These are phyloP conservation scores for Fragum sueziense DNA, from an alignment of 2,888 invertebrate species.

Conservation along the genomic window DNA sequence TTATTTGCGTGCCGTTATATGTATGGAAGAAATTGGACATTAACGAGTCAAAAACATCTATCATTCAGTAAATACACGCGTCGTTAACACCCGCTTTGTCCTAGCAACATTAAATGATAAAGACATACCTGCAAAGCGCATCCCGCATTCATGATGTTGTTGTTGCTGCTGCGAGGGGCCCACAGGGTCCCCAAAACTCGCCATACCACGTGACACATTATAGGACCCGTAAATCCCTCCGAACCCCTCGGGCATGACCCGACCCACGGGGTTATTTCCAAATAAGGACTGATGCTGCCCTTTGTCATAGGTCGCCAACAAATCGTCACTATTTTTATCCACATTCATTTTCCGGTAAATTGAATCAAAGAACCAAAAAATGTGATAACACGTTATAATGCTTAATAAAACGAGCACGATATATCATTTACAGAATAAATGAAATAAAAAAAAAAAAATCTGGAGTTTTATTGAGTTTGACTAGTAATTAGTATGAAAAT, in stretches of 20 bases:
- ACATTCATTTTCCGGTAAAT: slow-evolving; percentile 52
- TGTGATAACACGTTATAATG: no score
- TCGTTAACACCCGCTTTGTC: no score
- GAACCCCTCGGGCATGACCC: slow-evolving; percentile 37
- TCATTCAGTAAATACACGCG: no score
- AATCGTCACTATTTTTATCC: slow-evolving; percentile 41
- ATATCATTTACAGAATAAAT: slow-evolving; percentile 7
- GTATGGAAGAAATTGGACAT: no score
- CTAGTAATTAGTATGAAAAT: slow-evolving; percentile 59
- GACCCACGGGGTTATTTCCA: slow-evolving; percentile 11
- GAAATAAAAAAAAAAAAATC: slow-evolving; percentile 13
- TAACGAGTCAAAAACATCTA: no score
- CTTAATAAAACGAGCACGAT: no score
- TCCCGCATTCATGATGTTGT: slow-evolving; percentile 1
- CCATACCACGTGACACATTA: slow-evolving; percentile 13
- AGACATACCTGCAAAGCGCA: slow-evolving; percentile 2
- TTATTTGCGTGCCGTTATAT: no score
- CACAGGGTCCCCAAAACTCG: slow-evolving; percentile 7
- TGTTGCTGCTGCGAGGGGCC: slow-evolving; percentile 1
- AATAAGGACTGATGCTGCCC: neutral
- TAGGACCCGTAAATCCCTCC: slow-evolving; percentile 43
- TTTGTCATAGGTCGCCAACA: slow-evolving; percentile 25
- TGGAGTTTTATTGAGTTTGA: slow-evolving; percentile 31
- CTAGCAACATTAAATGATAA: no score
- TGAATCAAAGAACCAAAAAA: slow-evolving; percentile 9